A percentile compares a stretch with the other conserved stretches of the same genome.
Evolutionary conservation across 1,140 invertebrate genomes (phyloP).

Genomic region (Cephus cinctus): DNA sequence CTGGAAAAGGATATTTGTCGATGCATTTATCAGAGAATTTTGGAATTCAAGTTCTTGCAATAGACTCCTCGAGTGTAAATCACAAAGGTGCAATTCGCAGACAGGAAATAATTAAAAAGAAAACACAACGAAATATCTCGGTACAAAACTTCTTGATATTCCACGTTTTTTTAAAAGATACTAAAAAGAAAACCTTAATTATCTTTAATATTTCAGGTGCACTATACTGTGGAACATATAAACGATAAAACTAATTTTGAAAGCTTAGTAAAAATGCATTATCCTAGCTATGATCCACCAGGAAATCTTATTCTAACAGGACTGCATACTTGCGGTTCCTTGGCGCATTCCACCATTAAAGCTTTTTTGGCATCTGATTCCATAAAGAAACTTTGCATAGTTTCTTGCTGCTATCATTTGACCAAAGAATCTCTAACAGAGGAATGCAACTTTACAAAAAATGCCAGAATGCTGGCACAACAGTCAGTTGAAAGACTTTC

Average conservation of each 20-base stretch:
- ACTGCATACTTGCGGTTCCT: conserved; percentile 87
- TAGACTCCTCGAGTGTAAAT: conserved; percentile 71
- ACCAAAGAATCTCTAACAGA: conserved; percentile 65
- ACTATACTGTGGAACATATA: conserved; percentile 37
- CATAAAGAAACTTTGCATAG: conserved; percentile 69
- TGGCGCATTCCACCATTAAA: conserved; percentile 72
- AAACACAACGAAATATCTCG: conserved; percentile 22
- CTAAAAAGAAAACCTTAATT: conserved; percentile 4
- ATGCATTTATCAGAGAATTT: conserved; percentile 71
- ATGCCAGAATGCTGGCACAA: conserved; percentile 79
- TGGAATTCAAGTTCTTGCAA: conserved; percentile 71
- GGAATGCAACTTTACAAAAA: conserved; percentile 65
- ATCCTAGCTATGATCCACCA: conserved; percentile 36
- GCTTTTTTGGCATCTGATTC: conserved; percentile 65
- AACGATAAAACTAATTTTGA: conserved; percentile 55
- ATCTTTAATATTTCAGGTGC: conserved; percentile 31
- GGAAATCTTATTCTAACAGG: conserved; percentile 65
- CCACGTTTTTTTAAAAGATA: background rate
- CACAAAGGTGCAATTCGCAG: conserved; percentile 65
- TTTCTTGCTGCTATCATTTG: conserved; percentile 90
- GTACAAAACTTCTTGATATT: background rate
- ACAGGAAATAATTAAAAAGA: conserved; percentile 60
- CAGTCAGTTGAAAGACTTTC: conserved; percentile 71
- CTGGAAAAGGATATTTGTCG: conserved; percentile 83
- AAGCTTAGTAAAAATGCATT: conserved; percentile 53